Evolutionary conservation across 2,113 vertebrate species (phyloP), one percentile per base, ranked within the genome.

Genomic region (Ovibos moschatus): DNA sequence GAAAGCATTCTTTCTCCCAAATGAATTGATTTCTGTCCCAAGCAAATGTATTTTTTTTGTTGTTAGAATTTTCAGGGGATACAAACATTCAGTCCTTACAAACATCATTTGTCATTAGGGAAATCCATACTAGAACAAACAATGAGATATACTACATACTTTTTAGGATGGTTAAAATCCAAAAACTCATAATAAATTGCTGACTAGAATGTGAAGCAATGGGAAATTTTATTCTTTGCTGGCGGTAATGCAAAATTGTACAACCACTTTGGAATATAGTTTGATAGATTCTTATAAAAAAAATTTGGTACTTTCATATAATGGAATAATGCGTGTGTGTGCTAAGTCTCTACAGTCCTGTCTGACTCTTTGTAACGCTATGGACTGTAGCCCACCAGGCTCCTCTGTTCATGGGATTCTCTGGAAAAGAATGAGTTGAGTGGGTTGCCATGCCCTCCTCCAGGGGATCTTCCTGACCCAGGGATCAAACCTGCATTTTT

Each of bases 21-120:
- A 21, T 76, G 30, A 76, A 51, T 64, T 96, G 50, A 92, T 88
- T 87, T 96, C 13, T 92, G n/a, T 93, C 30, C n/a, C 50, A 94
- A 90, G 47, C 40, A 43, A 94, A n/a, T 67, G 36, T 47, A 78
- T 85, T 28, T 47, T 64, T 43, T 78, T 6, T 6, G 57, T 87
- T 28, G 62, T 87, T 28, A 64, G 27, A 86, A 23, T 53, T 86
- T 85, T 62, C 55, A 67, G n/a, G 36, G 45, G 60, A 47, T 30
- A 78, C 25, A 36, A 36, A 89, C 51, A 62, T 60, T 51, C 28
- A 51, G 1, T 86, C 10, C 21, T 51, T 51, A 85, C 55, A 64
- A 78, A 64, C 17, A 58, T 89, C 43, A 43, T 84, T 67, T 71
- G 17, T 86, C 79, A 86, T 45, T 45, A 93, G 60, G 23, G 40